Evolutionary conservation across 2,888 invertebrate species (phyloP), one percentile per base, ranked within the genome.

Genomic region (Drosophila pseudotalamancana): DNA sequence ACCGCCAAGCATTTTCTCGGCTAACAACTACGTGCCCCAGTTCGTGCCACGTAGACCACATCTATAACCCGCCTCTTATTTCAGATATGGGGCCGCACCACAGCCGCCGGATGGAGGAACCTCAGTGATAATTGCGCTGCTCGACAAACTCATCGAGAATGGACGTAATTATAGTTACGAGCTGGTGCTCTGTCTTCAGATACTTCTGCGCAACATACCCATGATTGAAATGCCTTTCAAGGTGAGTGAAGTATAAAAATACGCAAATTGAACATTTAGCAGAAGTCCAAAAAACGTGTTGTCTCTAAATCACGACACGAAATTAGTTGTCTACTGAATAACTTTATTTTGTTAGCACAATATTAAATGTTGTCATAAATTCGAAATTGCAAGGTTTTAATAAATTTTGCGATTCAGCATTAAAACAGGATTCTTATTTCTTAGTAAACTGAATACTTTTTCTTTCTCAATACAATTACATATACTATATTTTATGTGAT

Each of bases 151-250:
- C 3, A 92, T 93, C 55, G 95, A 95, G 69, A 88, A 89, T 61
- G 94, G 93, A 62, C 93, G 94, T 54, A 91, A 93, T 64, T 95
- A 95, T 89, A 95, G 95, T 0, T 94, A 94, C 79, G 95, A 96
- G 87, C 90, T 95, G 51, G 93, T 95, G 0, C 92, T 93, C 3
- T 96, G 96, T 87, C 91, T 96, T 12, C 94, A 94, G 79, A 87
- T 96, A 25, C 88, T 96, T 4, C 86, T 96, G 45, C 93, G 95
- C 81, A 94, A 94, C 4, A 92, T 95, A 11, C 93, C 95, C 1
- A 92, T 90, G 62, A 92, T 95, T 16, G 91, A 90, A 70, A 91
- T 94, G 66, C 93, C 93, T 37, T 91, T 81, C 55, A 90, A 90
- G 89, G 91, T 91, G 72, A 82, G 84, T 72, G 6, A 4, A 31